Conservation (phyloP, 2,797 vertebrate genomes). For the Chaetophractus vellerosus region DNA sequence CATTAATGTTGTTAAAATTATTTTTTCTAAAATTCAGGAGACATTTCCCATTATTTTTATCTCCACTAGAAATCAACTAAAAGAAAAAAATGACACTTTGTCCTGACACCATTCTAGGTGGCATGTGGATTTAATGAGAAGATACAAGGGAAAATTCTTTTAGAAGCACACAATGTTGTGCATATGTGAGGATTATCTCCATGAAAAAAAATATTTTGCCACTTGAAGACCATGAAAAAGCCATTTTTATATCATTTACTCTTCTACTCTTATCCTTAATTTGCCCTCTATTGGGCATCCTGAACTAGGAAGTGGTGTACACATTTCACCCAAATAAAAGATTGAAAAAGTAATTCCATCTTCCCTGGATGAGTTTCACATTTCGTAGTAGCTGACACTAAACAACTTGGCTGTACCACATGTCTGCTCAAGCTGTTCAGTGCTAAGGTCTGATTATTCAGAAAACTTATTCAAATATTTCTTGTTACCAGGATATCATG, state of each 20-base stretch:
- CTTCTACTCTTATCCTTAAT: neutral
- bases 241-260: neutral
- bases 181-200: neutral
- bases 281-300: neutral
- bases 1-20: neutral
- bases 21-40: neutral
- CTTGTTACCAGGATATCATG: slow-evolving; percentile 25
- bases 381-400: slow-evolving; percentile 46
- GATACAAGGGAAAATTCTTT: neutral
- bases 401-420: slow-evolving; percentile 22
- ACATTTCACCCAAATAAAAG: neutral
- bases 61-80: neutral
- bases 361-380: slow-evolving; percentile 37
- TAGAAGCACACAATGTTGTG: neutral
- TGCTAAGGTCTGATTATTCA: slow-evolving; percentile 64
- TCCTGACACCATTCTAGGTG: neutral
- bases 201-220: neutral
- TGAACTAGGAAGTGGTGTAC: neutral
- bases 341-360: slow-evolving; percentile 58
- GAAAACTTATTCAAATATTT: slow-evolving; percentile 1
- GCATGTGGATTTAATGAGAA: neutral
- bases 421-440: slow-evolving; percentile 31
- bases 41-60: neutral
- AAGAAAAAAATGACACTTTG: neutral
- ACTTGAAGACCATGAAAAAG: slow-evolving; percentile 29